Conservation (phyloP, 1,140 invertebrate species). For the Nymphalis io region DNA sequence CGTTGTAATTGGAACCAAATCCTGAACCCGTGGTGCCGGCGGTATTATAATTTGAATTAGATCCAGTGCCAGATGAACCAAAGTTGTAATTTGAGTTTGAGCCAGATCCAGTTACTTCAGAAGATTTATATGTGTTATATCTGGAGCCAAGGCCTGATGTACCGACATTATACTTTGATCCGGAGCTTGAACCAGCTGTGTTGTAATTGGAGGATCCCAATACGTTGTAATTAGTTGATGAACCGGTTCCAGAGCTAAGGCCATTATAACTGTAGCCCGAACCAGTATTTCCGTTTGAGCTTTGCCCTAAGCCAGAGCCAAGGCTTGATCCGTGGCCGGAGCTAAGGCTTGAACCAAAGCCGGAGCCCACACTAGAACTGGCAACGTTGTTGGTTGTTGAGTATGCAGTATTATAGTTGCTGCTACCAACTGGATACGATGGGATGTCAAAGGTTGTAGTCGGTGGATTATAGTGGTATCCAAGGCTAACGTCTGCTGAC, state of each 20-base stretch:
- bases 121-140: constrained; percentile 26
- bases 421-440: constrained; percentile 46
- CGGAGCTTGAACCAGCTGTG: constrained; percentile 11
- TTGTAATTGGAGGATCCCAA: not conserved
- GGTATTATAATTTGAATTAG: constrained; percentile 23
- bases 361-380: not conserved
- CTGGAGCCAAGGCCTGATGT: constrained; percentile 21
- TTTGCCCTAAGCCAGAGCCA: not conserved
- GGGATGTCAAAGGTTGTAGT: constrained; percentile 58
- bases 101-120: constrained; percentile 15
- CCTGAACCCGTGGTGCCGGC: not conserved
- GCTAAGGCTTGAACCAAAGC: not conserved
- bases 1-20: constrained; percentile 23
- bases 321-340: not conserved
- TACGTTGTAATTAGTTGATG: constrained; percentile 7
- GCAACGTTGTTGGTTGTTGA: constrained; percentile 9
- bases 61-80: constrained; percentile 15
- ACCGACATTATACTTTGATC: constrained; percentile 22
- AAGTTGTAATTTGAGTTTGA: constrained; percentile 30
- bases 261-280: constrained; percentile 24
- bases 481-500: constrained; percentile 55
- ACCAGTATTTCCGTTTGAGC: constrained; percentile 10
- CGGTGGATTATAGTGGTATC: constrained; percentile 65
- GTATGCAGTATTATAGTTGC: constrained; percentile 35
- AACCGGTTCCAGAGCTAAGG: constrained; percentile 17